Base-by-base conservation (phyloP, 2,113 vertebrate genomes). In the Neogobius melanostomus region DNA sequence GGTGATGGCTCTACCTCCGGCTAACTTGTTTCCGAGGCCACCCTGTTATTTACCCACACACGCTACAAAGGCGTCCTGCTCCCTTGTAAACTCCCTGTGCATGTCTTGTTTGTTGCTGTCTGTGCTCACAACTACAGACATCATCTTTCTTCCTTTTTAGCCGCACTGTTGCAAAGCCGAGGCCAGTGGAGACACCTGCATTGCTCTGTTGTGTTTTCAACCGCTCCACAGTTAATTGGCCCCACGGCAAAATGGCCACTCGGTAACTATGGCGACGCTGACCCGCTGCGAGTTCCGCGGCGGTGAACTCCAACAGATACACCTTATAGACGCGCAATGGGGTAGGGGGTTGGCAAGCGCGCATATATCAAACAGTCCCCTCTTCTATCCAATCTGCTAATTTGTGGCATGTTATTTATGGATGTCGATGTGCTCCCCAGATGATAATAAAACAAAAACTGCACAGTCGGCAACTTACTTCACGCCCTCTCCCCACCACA, bases 341-440 rank as follows among this genome's bases (percentile, higher is more conserved):
- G 43, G 61, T 17, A 16, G 44, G 9, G 15, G 9, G 15, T 63
- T 43, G 36, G 57, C 69, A 60, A 17, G 49, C 66, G 16, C 73
- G 74, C 71, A 72, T 42, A 15, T 53, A 21, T 64, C 63, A 36
- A 76, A 71, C 75, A 54, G 60, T 51, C 46, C 64, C 69, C 59
- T 77, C 73, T 66, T 75, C 84, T 64, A 71, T 82, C 81, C 88
- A 88, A 91, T 91, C 87, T 90, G 86, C 84, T 92, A 89, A 92
- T 92, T 90, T 90, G 76, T 59, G 49, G 56, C 74, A 67, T 87
- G 75, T 92, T 91, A 91, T 93, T 93, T 93, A 93, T 88, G 79
- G 87, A 61, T 72, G 80, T 74, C 16, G 66, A 76, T 80, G 60
- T 73, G 69, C 85, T 85, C 89, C 88, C 87, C 74, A 74, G 74